Percentiles rank a stretch among this genome's conserved stretches.
Conservation (phyloP, 2,888 invertebrate species). For the Morpho achilles region DNA sequence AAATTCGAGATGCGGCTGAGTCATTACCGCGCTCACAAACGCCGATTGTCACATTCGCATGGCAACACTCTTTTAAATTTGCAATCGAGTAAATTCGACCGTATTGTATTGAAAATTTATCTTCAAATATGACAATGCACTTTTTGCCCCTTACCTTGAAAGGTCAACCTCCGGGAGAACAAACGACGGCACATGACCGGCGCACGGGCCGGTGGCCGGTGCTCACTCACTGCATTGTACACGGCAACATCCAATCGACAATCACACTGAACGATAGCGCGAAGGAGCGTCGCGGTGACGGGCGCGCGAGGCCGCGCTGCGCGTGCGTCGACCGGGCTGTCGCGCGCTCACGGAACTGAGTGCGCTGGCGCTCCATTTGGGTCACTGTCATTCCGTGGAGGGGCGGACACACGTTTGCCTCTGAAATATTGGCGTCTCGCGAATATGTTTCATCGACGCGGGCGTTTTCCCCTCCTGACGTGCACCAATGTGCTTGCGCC, state of each 20-base stretch:
- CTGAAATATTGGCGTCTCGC: slow-evolving; percentile 74
- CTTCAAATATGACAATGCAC: slow-evolving; percentile 37
- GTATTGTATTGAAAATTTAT: slow-evolving; percentile 6
- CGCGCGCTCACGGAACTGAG: slow-evolving; percentile 74
- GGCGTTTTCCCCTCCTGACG: slow-evolving; percentile 62
- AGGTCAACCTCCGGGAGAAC: slow-evolving; percentile 44
- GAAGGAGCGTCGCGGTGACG: slow-evolving; percentile 36
- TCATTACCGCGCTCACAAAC: slow-evolving; percentile 55
- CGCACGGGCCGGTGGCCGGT: slow-evolving; percentile 43
- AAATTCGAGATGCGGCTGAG: slow-evolving; percentile 73
- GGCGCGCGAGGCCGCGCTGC: slow-evolving; percentile 32
- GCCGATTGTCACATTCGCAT: slow-evolving; percentile 34
- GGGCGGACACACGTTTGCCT: slow-evolving; percentile 67
- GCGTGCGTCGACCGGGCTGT: slow-evolving; percentile 44
- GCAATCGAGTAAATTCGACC: slow-evolving; percentile 8
- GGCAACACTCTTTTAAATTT: slow-evolving; percentile 40
- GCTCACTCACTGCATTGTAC: slow-evolving; percentile 64
- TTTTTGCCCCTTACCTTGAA: slow-evolving; percentile 54
- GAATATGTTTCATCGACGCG: slow-evolving; percentile 68
- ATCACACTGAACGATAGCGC: slow-evolving; percentile 60
- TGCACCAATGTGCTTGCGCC: slow-evolving; percentile 57
- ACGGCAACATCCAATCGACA: slow-evolving; percentile 65
- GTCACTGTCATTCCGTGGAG: slow-evolving; percentile 75
- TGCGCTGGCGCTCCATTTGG: slow-evolving; percentile 76
- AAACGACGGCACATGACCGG: slow-evolving; percentile 40